Evolutionary conservation across 1,140 invertebrate genomes (phyloP).

Genomic region (Muscidifurax raptorellus): DNA sequence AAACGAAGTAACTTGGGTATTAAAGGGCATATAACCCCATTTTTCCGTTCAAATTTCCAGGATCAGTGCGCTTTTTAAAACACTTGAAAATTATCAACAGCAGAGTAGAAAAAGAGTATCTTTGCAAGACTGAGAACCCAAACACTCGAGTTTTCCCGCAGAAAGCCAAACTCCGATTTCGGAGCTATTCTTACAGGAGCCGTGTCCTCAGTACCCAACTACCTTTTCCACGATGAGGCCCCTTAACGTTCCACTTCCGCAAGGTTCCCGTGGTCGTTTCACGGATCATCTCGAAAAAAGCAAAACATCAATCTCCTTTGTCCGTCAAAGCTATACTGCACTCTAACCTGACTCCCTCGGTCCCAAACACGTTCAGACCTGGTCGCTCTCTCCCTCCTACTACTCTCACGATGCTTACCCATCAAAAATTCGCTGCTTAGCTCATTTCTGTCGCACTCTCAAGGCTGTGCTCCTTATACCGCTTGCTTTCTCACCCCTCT

Average conservation of each 20-base stretch:
- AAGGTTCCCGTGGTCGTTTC: slow-evolving; percentile 37
- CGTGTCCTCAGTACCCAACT: background rate
- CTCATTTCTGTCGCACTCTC: background rate
- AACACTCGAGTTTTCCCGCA: slow-evolving; percentile 50
- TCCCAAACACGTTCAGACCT: background rate
- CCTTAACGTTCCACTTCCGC: slow-evolving; percentile 31
- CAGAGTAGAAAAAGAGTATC: background rate
- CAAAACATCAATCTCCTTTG: slow-evolving; percentile 47
- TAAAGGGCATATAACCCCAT: background rate
- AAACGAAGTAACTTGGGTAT: background rate
- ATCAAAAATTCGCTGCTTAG: background rate
- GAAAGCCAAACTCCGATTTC: background rate
- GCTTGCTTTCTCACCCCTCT: background rate
- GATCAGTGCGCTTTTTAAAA: slow-evolving; percentile 9
- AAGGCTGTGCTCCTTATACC: background rate
- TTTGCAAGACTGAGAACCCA: slow-evolving; percentile 45
- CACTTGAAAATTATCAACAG: slow-evolving; percentile 26
- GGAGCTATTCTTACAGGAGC: background rate
- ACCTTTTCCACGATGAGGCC: background rate
- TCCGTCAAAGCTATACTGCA: slow-evolving; percentile 16
- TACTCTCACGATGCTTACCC: slow-evolving; percentile 40
- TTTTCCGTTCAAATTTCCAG: background rate
- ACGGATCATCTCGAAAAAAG: slow-evolving; percentile 39
- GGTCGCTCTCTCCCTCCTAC: background rate
- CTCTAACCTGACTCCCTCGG: slow-evolving; percentile 4